phyloP scores from a whole-genome alignment of 2,797 vertebrate genomes.

The Heterohyrax brucei region DNA sequence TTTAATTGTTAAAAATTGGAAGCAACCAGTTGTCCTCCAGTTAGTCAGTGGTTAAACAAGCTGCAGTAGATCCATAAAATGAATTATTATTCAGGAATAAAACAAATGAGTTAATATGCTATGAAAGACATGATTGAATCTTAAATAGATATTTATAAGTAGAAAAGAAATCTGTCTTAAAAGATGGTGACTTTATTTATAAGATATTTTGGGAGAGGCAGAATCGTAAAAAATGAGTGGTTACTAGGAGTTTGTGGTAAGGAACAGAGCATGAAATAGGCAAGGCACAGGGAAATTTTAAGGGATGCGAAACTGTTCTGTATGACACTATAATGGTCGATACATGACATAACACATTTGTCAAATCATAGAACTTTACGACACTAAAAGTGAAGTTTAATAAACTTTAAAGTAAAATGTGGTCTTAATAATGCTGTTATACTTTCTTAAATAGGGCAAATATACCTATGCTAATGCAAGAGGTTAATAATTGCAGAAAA shows the following conservation, averaged over 20 bases:
- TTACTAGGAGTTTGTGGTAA: background rate
- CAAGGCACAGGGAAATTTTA: background rate
- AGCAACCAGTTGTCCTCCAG: too few species aligned
- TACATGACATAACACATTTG: background rate
- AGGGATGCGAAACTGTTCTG: background rate
- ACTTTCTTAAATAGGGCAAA: background rate
- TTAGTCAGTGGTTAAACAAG: too few species aligned
- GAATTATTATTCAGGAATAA: too few species aligned
- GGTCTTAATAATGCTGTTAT: background rate
- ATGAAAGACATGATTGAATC: too few species aligned
- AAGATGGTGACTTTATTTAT: too few species aligned
- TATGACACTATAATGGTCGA: too few species aligned
- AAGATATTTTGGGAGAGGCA: too few species aligned
- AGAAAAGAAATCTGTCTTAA: too few species aligned
- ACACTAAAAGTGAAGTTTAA: background rate
- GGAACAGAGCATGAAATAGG: background rate
- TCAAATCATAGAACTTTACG: background rate
- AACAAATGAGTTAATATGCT: too few species aligned
- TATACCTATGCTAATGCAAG: background rate
- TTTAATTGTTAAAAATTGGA: too few species aligned
- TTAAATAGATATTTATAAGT: too few species aligned
- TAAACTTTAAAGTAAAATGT: background rate
- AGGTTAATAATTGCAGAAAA: background rate
- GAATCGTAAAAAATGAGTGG: background rate
- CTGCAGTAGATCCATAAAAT: too few species aligned